Percentiles rank a stretch among this genome's conserved stretches.
These are phyloP conservation scores for Labia minor DNA, from an alignment of 2,888 invertebrate species.

Conservation along the genomic window DNA sequence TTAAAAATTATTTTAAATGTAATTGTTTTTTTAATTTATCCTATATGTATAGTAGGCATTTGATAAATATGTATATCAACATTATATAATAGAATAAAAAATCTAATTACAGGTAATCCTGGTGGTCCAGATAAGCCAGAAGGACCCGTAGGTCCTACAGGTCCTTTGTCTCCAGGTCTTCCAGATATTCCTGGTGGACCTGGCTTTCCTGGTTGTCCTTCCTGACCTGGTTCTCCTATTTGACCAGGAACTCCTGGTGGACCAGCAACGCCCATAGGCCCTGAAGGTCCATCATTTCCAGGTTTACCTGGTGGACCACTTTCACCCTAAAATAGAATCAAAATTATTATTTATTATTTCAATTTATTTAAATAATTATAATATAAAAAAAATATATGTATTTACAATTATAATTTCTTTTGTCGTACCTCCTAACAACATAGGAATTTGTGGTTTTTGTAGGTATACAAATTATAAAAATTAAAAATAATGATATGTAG, in stretches of 20 bases:
- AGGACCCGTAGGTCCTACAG: constrained; percentile 51
- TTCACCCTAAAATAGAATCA: constrained; percentile 47
- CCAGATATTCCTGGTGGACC: constrained; percentile 63
- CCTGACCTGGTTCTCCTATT: constrained; percentile 45
- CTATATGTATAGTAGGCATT: neutral
- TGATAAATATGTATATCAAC: neutral
- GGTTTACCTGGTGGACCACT: constrained; percentile 59
- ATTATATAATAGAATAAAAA: too few species aligned
- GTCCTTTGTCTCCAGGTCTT: constrained; percentile 66
- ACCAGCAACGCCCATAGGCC: constrained; percentile 53
- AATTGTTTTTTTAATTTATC: too few species aligned
- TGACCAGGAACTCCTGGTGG: constrained; percentile 56
- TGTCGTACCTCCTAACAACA: too few species aligned
- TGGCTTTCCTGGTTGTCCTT: constrained; percentile 54
- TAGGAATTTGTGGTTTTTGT: too few species aligned
- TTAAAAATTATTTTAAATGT: neutral
- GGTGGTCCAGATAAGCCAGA: constrained; percentile 55
- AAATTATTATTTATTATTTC: neutral
- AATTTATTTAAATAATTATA: constrained; percentile 15
- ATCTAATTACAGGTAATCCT: constrained; percentile 56
- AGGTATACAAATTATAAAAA: too few species aligned
- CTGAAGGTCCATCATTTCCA: constrained; percentile 61
- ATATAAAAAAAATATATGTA: constrained; percentile 14
- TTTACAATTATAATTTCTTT: constrained; percentile 16
- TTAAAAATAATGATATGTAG: too few species aligned